Conservation (phyloP, 35 echinoderm and acorn worm genomes). For the Ptychodera flava region DNA sequence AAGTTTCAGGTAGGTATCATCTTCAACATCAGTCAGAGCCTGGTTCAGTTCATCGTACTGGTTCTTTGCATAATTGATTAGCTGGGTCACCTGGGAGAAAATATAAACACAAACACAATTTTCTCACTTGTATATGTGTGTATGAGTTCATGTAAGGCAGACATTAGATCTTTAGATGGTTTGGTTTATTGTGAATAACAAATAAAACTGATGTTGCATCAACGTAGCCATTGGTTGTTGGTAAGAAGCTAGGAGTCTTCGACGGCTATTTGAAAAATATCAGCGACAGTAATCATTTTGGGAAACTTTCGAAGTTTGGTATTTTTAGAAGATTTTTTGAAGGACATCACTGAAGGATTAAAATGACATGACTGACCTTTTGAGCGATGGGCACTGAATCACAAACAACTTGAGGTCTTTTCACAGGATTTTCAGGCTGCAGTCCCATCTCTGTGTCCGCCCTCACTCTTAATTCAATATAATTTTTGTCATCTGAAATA, state of each 20-base stretch:
- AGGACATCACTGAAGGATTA: too few relatives aligned
- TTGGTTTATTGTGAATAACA: not conserved
- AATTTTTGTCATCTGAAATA: slow-evolving; percentile 41
- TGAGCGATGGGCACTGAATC: slow-evolving; percentile 78
- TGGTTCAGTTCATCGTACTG: slow-evolving; percentile 90
- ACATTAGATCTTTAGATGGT: not conserved
- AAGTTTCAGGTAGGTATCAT: slow-evolving; percentile 31
- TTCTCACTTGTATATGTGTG: not conserved
- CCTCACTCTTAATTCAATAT: slow-evolving; percentile 79
- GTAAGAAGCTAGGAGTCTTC: not conserved
- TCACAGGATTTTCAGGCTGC: slow-evolving; percentile 13
- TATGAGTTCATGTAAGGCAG: not conserved
- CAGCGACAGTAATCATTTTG: not conserved
- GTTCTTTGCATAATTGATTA: slow-evolving; percentile 97
- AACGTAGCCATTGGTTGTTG: not conserved
- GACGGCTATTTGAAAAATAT: not conserved
- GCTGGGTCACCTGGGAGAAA: slow-evolving; percentile 57
- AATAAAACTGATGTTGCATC: not conserved
- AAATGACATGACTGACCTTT: slow-evolving; percentile 82
- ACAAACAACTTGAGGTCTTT: slow-evolving; percentile 83
- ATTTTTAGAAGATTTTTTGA: too few relatives aligned
- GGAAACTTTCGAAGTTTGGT: too few relatives aligned
- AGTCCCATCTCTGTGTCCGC: slow-evolving; percentile 50
- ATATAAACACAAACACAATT: not conserved
- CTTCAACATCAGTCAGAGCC: slow-evolving; percentile 38